Conservation (phyloP, 2,888 invertebrate genomes). For the Drosophila birchii region DNA sequence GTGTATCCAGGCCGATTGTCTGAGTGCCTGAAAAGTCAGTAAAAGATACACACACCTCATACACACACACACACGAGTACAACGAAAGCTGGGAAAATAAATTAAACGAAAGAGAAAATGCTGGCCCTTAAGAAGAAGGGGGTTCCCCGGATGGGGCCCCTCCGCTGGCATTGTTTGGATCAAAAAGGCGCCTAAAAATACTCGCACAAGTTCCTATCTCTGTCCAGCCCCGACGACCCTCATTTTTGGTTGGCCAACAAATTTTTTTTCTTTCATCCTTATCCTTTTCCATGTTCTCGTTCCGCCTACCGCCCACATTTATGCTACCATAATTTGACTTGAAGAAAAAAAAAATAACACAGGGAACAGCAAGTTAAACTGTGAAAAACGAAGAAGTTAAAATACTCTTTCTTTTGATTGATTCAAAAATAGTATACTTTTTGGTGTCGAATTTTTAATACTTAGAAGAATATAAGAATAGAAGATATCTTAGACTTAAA, state of each 20-base stretch:
- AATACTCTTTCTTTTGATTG: conserved; percentile 12
- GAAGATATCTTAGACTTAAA: not conserved
- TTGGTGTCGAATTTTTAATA: not conserved
- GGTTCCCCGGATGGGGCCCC: not conserved
- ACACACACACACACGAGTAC: conserved; percentile 15
- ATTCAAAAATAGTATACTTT: not conserved
- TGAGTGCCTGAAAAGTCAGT: conserved; percentile 65
- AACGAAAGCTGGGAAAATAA: conserved; percentile 52
- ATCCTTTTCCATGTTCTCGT: conserved; percentile 49
- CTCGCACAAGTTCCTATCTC: conserved; percentile 73
- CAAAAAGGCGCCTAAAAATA: conserved; percentile 77
- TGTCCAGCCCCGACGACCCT: conserved; percentile 63
- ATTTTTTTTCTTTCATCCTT: conserved; percentile 56
- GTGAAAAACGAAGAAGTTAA: conserved; percentile 13
- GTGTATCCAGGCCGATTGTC: conserved; percentile 38
- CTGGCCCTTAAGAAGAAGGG: conserved; percentile 50
- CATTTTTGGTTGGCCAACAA: conserved; percentile 75
- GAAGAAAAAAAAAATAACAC: conserved; percentile 38
- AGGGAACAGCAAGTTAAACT: conserved; percentile 24
- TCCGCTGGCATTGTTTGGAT: conserved; percentile 43
- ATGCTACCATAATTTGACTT: conserved; percentile 80
- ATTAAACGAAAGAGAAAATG: conserved; percentile 69
- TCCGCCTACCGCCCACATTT: conserved; percentile 66
- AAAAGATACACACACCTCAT: conserved; percentile 67
- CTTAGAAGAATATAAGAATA: not conserved